Base-by-base conservation (phyloP, 23 tunicate genomes). In the Diplosoma virens region DNA sequence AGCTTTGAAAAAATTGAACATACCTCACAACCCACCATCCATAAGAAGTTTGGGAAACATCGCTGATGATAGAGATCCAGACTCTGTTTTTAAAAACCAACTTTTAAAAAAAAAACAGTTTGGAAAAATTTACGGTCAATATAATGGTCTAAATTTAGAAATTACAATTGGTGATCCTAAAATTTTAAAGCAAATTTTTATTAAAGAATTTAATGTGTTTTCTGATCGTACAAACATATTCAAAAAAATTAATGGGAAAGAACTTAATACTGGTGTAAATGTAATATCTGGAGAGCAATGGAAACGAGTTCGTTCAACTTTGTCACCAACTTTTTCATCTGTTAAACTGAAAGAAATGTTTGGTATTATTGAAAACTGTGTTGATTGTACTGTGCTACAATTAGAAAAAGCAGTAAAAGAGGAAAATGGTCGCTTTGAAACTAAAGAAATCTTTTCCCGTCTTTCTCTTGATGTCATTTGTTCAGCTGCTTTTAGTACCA, bases 401-500 rank as follows among this genome's bases (percentile, higher is more conserved):
- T 33, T 89, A 2, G 30, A 83, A 18, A 78, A 41, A 37, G 32
- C 27, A 9, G 0, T 45, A 0, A 33, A 78, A 50, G 63, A 78
- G 11, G 52, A 72, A 23, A 65, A 73, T 35, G 96, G 85, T 9
- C 76, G 59, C 1, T 83, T 89, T 76, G 61, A 67, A 6, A 21
- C 89, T 6, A 83, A 73, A 78, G 77, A 77, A 48, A 33, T 50
- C 14, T 72, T 72, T 72, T 28, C 50, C 24, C 60, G 78, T 25
- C 48, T 84, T 6, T 75, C 97, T 28, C 33, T 90, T 29, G 97
- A 90, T 59, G 74, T 84, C 2, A 82, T 84, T 20, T 84, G 82
- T 22, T 85, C 97, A 25, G 85, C 97, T 29, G 97, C 97, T 18
- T 90, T 90, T 47, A 90, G 97, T 67, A 65, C 83, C 1, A 79